Conservation (phyloP, 2,797 vertebrate genomes). For the Tolypeutes matacus region DNA sequence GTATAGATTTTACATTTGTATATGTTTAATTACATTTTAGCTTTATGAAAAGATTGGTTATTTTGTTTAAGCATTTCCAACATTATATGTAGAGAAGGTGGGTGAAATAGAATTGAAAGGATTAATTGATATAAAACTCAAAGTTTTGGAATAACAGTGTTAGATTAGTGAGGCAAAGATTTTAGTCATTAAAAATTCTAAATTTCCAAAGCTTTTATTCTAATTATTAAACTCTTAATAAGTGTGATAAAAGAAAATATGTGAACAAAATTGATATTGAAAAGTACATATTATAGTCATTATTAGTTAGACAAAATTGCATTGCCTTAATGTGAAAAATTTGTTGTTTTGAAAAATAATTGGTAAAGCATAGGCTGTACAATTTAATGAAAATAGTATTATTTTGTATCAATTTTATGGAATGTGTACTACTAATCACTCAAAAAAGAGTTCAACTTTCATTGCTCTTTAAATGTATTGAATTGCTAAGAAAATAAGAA, state of each 20-base stretch:
- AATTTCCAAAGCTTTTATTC: constrained; percentile 19
- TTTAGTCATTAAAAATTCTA: constrained; percentile 9
- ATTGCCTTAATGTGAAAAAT: not conserved
- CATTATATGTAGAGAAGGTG: not conserved
- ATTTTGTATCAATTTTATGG: not conserved
- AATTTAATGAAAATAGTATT: constrained; percentile 20
- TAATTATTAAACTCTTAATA: constrained; percentile 31
- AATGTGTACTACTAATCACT: not conserved
- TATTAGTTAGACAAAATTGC: not conserved
- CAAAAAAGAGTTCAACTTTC: not conserved
- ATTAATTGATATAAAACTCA: not conserved
- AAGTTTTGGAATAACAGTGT: not conserved
- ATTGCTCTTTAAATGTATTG: not conserved
- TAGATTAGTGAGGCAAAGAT: not conserved
- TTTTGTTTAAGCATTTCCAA: constrained; percentile 44
- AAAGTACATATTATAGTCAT: not conserved
- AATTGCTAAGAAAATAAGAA: constrained; percentile 11
- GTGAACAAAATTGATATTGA: not conserved
- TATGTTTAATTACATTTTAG: not conserved
- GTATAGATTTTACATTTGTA: constrained; percentile 1
- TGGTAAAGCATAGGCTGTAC: not conserved
- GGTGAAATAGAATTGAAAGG: not conserved
- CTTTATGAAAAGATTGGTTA: constrained; percentile 1
- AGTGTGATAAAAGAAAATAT: not conserved
- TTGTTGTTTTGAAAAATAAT: not conserved